phyloP scores from a whole-genome alignment of 2,888 invertebrate species.

The Prenolepis imparis region DNA sequence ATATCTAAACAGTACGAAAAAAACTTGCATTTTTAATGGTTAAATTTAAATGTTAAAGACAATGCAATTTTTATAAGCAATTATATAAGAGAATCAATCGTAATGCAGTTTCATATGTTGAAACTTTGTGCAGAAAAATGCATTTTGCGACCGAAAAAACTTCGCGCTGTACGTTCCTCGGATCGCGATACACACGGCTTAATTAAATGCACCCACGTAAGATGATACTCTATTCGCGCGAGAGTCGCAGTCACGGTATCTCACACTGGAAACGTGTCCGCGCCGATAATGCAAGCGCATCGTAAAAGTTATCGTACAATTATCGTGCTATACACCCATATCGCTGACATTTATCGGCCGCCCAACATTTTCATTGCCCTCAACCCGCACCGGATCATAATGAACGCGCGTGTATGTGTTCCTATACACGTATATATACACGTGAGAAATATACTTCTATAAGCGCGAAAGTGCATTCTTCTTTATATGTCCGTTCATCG shows the following conservation, averaged over 20 bases:
- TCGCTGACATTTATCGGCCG: slow-evolving; percentile 69
- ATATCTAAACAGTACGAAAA: not conserved
- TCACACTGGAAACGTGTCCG: slow-evolving; percentile 63
- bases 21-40: not conserved
- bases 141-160: not conserved
- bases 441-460: not conserved
- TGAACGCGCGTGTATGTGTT: not conserved
- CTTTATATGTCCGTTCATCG: not conserved
- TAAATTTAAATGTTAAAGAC: not conserved
- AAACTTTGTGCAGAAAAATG: not conserved
- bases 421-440: not conserved
- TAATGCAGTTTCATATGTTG: not conserved
- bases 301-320: slow-evolving; percentile 73
- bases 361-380: slow-evolving; percentile 69
- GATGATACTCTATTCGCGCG: slow-evolving; percentile 62
- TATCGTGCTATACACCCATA: slow-evolving; percentile 68
- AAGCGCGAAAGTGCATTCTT: not conserved
- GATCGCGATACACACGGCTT: slow-evolving; percentile 60
- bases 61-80: not conserved
- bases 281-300: slow-evolving; percentile 61
- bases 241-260: slow-evolving; percentile 54
- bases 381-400: not conserved
- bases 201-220: slow-evolving; percentile 72
- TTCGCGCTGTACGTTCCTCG: not conserved
- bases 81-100: not conserved